These are phyloP conservation scores for Passer domesticus DNA, from an alignment of 2,113 vertebrate species.

Conservation along the genomic window DNA sequence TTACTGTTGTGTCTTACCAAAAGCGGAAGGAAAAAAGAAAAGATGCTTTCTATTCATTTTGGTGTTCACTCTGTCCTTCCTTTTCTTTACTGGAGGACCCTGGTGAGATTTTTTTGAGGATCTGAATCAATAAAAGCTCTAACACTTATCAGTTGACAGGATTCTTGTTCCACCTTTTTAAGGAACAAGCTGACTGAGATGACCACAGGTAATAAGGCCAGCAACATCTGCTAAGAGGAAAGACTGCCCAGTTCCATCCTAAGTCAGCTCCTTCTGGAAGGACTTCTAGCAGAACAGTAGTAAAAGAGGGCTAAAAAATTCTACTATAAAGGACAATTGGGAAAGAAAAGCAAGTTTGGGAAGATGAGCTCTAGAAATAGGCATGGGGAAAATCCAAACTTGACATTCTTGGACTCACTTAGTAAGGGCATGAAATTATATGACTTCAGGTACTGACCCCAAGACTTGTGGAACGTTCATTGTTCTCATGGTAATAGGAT, in stretches of 20 bases:
- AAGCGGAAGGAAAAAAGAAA: background rate
- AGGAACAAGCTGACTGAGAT: background rate
- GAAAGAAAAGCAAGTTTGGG: background rate
- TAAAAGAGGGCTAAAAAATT: background rate
- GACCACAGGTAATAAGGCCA: background rate
- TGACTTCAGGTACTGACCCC: background rate
- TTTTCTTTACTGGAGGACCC: background rate
- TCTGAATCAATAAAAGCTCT: background rate
- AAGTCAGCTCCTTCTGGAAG: background rate
- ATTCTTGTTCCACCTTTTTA: background rate
- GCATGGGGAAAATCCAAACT: background rate
- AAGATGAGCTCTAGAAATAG: background rate
- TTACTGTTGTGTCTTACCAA: background rate
- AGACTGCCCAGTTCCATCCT: background rate
- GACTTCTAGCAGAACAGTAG: background rate
- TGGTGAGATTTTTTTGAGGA: background rate
- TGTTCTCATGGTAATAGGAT: background rate
- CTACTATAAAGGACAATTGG: background rate
- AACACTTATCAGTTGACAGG: background rate
- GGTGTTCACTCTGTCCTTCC: background rate
- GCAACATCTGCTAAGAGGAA: background rate
- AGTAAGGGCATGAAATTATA: background rate
- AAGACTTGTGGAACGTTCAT: background rate
- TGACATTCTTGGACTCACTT: background rate
- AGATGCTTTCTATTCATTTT: background rate